Base-by-base conservation (phyloP, 2,888 invertebrate genomes). In the Chrysolina oricalcia region DNA sequence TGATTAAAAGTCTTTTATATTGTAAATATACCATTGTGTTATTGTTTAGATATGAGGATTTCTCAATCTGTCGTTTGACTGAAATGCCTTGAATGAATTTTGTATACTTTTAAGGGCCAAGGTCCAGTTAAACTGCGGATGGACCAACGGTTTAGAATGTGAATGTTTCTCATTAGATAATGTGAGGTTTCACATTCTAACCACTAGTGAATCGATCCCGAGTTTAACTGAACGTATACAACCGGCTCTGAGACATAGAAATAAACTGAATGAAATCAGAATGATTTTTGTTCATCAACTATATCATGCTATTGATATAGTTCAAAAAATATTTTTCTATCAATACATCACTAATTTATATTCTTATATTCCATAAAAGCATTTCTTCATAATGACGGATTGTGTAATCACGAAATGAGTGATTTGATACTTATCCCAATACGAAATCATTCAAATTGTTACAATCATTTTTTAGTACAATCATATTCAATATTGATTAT, bases 21-120 rank as follows among this genome's bases (percentile, higher is more conserved):
- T 73, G 67, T 79, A 76, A 75, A 81, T 80, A 78, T 81, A 81
- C 80, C 81, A 79, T 80, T 81, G 77, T 80, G 78, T 75, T 56
- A 72, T 68, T 68, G 11, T 50, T 48, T 35, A 17, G 64, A 21
- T 74, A 70, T 66, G 59, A 59, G 66, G 50, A 17, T 50, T 35
- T 35, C 27, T n/a, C 59, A 59, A n/a, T 59, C 27, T 59, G 59
- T 59, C 35, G 19, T n/a, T 10, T 23, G 13, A 6, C 0, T 21
- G 21, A 56, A 56, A 35, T 35, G 35, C 8, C 8, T 3, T 35
- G 6, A 35, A 35, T 35, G 6, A 35, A 35, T 35, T 35, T 35
- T 8, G 35, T 35, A 35, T 35, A 35, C 0, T 35, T 35, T 35
- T 35, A 27, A 27, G 27, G n/a, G n/a, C n/a, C n/a, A n/a, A n/a